phyloP scores from a whole-genome alignment of 2,797 vertebrate genomes.

The Enteromius thamalakanensis region DNA sequence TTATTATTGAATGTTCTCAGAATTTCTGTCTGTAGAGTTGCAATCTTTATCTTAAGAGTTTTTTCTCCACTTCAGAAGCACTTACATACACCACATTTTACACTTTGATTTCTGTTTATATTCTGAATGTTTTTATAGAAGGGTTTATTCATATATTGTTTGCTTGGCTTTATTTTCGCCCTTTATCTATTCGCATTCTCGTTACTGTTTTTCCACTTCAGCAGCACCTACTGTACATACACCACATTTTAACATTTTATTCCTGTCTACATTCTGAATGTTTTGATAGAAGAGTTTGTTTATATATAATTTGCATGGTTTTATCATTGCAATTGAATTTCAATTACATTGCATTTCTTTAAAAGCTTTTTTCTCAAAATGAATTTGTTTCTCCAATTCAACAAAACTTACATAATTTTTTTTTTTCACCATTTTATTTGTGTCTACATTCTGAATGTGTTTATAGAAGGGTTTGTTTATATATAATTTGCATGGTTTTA shows the following conservation, averaged over 20 bases:
- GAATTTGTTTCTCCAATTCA: neutral
- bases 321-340: neutral
- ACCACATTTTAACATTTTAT: neutral
- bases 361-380: neutral
- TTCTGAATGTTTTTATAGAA: neutral
- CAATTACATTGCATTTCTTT: neutral
- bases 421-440: no score
- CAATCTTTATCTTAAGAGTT: neutral
- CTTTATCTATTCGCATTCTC: no score
- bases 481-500: neutral
- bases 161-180: no score
- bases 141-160: neutral
- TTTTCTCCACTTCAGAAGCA: neutral
- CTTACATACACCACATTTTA: neutral
- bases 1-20: neutral
- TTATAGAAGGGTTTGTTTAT: neutral
- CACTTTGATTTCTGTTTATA: neutral
- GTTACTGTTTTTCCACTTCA: neutral
- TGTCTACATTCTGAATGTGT: no score
- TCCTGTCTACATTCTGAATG: no score
- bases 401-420: neutral
- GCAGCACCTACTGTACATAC: neutral
- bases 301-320: neutral
- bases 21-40: neutral
- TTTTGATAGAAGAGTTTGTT: neutral